Percentiles rank a stretch among this genome's conserved stretches.
phyloP scores from a whole-genome alignment of 1,140 invertebrate species.

The Zaprionus vittiger region DNA sequence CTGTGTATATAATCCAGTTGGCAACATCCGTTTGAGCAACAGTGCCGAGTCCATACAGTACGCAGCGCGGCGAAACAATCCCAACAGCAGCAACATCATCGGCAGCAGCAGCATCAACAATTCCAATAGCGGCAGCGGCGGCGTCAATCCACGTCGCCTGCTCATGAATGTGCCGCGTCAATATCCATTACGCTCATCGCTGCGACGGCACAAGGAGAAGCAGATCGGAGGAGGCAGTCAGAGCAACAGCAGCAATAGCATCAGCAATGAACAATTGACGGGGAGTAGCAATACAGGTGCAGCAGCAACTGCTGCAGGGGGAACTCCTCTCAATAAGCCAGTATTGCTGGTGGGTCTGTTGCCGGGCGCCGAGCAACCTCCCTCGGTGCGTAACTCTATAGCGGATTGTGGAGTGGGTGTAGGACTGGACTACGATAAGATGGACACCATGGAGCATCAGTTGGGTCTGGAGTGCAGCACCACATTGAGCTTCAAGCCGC shows the following conservation, averaged over 20 bases:
- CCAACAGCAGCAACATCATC: conserved; percentile 86
- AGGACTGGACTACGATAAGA: conserved; percentile 39
- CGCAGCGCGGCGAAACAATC: conserved; percentile 85
- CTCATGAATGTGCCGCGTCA: conserved; percentile 87
- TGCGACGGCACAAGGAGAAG: conserved; percentile 89
- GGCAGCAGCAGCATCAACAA: conserved; percentile 52
- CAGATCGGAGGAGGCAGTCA: conserved; percentile 71
- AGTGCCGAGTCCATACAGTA: conserved; percentile 88
- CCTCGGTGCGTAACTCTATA: conserved; percentile 75
- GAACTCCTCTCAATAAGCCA: conserved; percentile 59
- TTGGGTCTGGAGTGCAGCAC: conserved; percentile 65
- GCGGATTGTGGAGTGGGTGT: conserved; percentile 65
- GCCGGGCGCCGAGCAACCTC: conserved; percentile 68
- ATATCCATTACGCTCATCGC: conserved; percentile 88
- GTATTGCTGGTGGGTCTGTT: conserved; percentile 66
- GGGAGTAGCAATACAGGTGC: conserved; percentile 18
- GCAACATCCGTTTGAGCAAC: conserved; percentile 87
- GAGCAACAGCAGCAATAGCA: conserved; percentile 75
- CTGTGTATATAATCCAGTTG: conserved; percentile 75
- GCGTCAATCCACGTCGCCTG: conserved; percentile 85
- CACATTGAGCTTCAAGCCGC: conserved; percentile 69
- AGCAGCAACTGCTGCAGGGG: conserved; percentile 16
- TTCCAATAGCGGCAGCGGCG: conserved; percentile 73
- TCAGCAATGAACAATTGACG: conserved; percentile 27
- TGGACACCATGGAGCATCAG: conserved; percentile 60